phyloP scores from a whole-genome alignment of 30 jellyfish, hydroid and myxozoan species.

The Cassiopea andromeda region DNA sequence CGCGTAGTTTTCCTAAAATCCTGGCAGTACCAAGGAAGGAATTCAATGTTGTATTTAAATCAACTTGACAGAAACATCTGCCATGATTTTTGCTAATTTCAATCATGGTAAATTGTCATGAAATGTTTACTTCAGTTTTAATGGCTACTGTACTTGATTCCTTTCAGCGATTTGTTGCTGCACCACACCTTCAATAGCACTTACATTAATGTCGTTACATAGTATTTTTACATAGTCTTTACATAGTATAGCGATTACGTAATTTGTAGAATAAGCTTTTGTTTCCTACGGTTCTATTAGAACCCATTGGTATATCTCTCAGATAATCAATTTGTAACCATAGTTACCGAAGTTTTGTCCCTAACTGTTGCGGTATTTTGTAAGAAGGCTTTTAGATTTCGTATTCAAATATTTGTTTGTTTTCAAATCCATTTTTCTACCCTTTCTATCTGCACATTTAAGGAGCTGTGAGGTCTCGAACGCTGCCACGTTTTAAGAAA shows the following conservation, averaged over 20 bases:
- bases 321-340: constrained; percentile 41
- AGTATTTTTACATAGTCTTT: neutral
- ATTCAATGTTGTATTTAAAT: too few relatives aligned
- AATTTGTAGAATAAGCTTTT: constrained; percentile 16
- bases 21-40: too few relatives aligned
- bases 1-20: too few relatives aligned
- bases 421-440: too few relatives aligned
- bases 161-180: too few relatives aligned
- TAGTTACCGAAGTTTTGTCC: constrained; percentile 11
- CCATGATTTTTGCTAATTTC: too few relatives aligned
- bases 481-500: neutral
- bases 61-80: too few relatives aligned
- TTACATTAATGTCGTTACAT: neutral
- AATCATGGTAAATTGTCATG: too few relatives aligned
- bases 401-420: neutral
- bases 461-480: too few relatives aligned
- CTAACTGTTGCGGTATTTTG: neutral
- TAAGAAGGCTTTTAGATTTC: neutral
- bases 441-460: neutral
- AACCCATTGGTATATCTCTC: constrained; percentile 67
- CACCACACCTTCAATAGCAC: neutral
- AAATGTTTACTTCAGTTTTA: too few relatives aligned
- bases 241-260: neutral
- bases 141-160: too few relatives aligned
- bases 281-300: constrained; percentile 63